Evolutionary conservation across 2,113 vertebrate genomes (phyloP).

Genomic region (Toxotes chatareus): DNA sequence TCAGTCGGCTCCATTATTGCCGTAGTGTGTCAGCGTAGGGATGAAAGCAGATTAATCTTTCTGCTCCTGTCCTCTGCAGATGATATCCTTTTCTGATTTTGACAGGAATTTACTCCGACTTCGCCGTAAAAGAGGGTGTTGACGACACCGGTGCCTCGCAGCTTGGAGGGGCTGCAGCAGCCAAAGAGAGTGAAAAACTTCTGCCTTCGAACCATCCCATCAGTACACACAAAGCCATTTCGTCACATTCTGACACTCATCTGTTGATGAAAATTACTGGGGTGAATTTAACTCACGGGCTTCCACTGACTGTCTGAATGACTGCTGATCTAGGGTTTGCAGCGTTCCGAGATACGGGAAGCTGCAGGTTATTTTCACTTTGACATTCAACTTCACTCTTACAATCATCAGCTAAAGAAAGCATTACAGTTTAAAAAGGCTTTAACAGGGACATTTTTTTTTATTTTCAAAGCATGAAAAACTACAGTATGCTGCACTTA

Average conservation of each 20-base stretch:
- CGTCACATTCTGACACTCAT: constrained; percentile 4
- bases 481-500: background rate
- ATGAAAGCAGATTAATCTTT: constrained; percentile 58
- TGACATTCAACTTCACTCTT: background rate
- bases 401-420: background rate
- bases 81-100: constrained; percentile 63
- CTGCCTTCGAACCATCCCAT: constrained; percentile 29
- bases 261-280: constrained; percentile 39
- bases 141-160: constrained; percentile 30
- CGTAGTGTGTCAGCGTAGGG: background rate
- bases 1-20: constrained; percentile 30
- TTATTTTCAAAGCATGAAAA: background rate
- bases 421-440: background rate
- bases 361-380: constrained; percentile 8
- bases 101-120: constrained; percentile 70
- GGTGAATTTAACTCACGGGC: constrained; percentile 31
- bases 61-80: constrained; percentile 51
- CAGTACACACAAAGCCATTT: constrained; percentile 28
- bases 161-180: constrained; percentile 36
- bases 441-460: no score
- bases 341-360: background rate
- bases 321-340: constrained; percentile 17
- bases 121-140: constrained; percentile 49
- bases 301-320: constrained; percentile 24
- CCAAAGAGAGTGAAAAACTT: constrained; percentile 49